A percentile compares a stretch with the other conserved stretches of the same genome.
These are phyloP conservation scores for Sebastolobus altivelis DNA, from an alignment of 2,797 vertebrate genomes.

Conservation along the genomic window DNA sequence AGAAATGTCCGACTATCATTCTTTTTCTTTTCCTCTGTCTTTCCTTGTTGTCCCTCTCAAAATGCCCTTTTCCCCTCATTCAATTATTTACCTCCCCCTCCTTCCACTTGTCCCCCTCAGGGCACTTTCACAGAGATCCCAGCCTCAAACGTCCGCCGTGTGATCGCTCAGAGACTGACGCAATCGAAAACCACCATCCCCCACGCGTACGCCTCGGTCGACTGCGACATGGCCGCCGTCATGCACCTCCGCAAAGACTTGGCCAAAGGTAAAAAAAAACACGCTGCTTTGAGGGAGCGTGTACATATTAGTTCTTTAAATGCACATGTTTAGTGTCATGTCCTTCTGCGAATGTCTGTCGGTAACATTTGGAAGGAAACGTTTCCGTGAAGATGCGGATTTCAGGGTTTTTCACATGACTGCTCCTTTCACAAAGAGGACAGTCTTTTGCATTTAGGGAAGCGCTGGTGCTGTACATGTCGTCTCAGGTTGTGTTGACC, in stretches of 20 bases:
- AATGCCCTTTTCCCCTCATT: slow-evolving; percentile 8
- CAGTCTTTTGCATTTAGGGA: slow-evolving; percentile 21
- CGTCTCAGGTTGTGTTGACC: slow-evolving; percentile 2
- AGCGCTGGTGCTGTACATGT: slow-evolving; percentile 18
- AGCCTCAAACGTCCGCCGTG: slow-evolving; percentile 91
- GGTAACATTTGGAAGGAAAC: slow-evolving; percentile 3
- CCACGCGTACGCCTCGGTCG: slow-evolving; percentile 92
- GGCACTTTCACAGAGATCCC: slow-evolving; percentile 94
- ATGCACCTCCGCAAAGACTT: slow-evolving; percentile 89
- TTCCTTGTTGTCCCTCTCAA: neutral
- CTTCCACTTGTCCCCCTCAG: slow-evolving; percentile 72
- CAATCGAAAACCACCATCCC: slow-evolving; percentile 96
- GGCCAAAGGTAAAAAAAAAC: slow-evolving; percentile 87
- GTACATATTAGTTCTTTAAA: neutral
- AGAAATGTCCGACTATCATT: neutral
- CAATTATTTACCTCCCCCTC: slow-evolving; percentile 2
- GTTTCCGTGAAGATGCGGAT: slow-evolving; percentile 52
- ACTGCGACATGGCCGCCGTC: slow-evolving; percentile 92
- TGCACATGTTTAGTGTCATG: neutral
- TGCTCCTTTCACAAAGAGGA: slow-evolving; percentile 39
- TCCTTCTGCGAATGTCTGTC: slow-evolving; percentile 5
- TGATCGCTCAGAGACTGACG: slow-evolving; percentile 94
- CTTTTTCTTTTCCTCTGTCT: neutral
- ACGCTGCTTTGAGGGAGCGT: neutral
- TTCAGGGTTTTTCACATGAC: slow-evolving; percentile 67